Evolutionary conservation across 1,140 invertebrate genomes (phyloP), one percentile per base, ranked within the genome.

Genomic region (Bathynomus jamesi): DNA sequence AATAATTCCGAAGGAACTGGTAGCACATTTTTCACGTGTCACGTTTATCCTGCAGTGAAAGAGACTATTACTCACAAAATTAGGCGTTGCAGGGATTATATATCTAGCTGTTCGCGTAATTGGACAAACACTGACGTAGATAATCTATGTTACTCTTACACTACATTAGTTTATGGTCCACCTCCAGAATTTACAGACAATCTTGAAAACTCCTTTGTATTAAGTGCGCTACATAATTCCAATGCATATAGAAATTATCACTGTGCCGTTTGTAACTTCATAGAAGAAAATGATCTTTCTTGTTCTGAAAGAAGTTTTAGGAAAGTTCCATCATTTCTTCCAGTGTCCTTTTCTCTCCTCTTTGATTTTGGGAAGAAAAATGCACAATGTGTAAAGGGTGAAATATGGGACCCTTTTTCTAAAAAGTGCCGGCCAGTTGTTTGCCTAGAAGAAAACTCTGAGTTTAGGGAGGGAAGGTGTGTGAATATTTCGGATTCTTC

Each of bases 211-310:
- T 2, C 61, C 17, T 13, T 25, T 3, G 24, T 21, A 25, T 10
- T 27, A 3, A 17, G 11, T 11, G 11, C 40, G 40, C 21, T 17
- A 11, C 40, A 70, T 24, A 67, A 66, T 30, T 62, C 69, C 53
- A 29, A 66, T 78, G 75, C 78, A 4, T 87, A 84, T 78, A 80
- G 83, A 72, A 88, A 88, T 74, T 77, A 82, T 0, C 85, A 87
- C 74, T 88, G 87, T 77, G 86, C 86, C 4, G 72, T 83, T 10
- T 88, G 87, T 77, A 85, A 87, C 74, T 77, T 81, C 24, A 83
- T 82, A 0, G 73, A 75, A 2, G 74, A 83, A 30, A 83, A 84
- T 69, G 65, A 81, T 65, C 64, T 84, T 27, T 74, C 73, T 46
- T 84, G 85, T 74, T 68, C 78, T 5, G 72, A 76, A 21, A 62